These are phyloP conservation scores for Rhagonycha lutea DNA, from an alignment of 2,888 invertebrate genomes.

Conservation along the genomic window DNA sequence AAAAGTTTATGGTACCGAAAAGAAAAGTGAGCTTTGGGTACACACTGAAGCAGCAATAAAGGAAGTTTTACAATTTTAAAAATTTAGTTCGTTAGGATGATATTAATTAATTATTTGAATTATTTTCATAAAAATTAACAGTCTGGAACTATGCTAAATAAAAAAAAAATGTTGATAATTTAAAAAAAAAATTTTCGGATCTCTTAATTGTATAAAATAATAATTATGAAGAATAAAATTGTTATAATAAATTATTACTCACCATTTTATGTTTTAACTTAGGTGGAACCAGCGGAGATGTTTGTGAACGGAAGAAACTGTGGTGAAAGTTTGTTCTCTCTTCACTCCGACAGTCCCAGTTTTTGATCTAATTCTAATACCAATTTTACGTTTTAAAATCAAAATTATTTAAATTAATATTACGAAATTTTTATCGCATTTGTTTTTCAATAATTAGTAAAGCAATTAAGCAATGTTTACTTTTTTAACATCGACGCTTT, in stretches of 20 bases:
- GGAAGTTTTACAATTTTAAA: constrained; percentile 52
- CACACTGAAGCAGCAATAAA: constrained; percentile 54
- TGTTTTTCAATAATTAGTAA: not conserved
- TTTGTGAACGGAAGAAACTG: constrained; percentile 22
- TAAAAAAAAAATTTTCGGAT: not conserved
- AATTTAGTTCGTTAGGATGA: not conserved
- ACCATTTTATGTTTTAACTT: not conserved
- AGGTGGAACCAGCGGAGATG: constrained; percentile 15
- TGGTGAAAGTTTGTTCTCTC: constrained; percentile 26
- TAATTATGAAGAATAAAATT: not conserved
- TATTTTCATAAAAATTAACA: no score
- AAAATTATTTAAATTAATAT: not conserved
- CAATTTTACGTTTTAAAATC: not conserved
- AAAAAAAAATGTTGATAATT: not conserved
- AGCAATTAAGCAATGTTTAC: not conserved
- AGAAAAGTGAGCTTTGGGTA: constrained; percentile 54
- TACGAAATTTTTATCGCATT: not conserved
- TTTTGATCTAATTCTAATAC: not conserved
- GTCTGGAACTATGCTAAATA: no score
- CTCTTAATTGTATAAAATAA: not conserved
- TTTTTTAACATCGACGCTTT: not conserved
- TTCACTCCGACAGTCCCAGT: not conserved
- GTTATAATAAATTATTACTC: not conserved
- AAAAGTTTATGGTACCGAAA: constrained; percentile 51
- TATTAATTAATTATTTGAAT: no score